These are phyloP conservation scores for Puntigrus tetrazona DNA, from an alignment of 2,113 vertebrate species.

Conservation along the genomic window DNA sequence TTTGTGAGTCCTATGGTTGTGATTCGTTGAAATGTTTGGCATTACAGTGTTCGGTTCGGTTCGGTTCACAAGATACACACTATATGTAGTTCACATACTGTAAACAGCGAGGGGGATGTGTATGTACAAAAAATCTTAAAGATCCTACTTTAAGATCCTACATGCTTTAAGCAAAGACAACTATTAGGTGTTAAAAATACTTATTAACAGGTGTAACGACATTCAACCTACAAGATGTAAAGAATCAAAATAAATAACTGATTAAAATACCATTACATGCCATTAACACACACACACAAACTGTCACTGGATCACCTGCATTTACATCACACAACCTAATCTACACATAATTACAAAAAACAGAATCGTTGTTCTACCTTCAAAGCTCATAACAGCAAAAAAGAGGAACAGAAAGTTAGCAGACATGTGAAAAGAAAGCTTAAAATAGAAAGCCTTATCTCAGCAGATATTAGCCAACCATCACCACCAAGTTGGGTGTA, in stretches of 20 bases:
- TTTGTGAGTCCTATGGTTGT: background rate
- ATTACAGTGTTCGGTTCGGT: background rate
- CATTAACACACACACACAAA: background rate
- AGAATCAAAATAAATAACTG: background rate
- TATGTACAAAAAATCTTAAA: background rate
- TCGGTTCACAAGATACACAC: background rate
- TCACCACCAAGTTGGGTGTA: background rate
- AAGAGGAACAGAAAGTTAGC: slow-evolving; percentile 15
- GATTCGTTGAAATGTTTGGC: background rate
- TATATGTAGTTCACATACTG: background rate
- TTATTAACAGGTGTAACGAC: too few relatives aligned
- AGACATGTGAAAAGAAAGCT: background rate
- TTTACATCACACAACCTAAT: background rate
- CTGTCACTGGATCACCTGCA: background rate
- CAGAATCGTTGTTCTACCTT: background rate
- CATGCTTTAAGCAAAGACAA: background rate
- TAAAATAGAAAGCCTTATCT: background rate
- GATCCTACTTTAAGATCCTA: background rate
- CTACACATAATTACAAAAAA: slow-evolving; percentile 22
- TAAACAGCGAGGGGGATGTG: background rate
- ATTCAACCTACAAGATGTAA: too few relatives aligned
- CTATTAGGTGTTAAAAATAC: background rate
- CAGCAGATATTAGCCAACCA: background rate
- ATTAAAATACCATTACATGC: background rate
- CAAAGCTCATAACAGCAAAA: background rate